Conservation (phyloP, 2,113 vertebrate species). For the Stercorarius parasiticus region DNA sequence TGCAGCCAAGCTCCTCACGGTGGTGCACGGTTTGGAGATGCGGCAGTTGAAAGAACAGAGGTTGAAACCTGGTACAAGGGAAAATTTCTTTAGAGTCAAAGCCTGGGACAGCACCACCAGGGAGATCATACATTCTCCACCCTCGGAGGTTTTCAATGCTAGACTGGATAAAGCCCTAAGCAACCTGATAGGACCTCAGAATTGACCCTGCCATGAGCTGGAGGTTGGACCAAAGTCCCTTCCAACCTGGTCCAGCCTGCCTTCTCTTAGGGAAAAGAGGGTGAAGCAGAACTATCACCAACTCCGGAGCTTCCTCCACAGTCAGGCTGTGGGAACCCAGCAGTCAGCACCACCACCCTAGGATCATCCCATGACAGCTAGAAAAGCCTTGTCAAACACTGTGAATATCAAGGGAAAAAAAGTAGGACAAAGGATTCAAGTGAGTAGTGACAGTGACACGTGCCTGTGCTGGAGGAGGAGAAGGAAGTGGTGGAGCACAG, state of each 20-base stretch:
- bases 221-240: background rate
- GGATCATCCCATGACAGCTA: conserved; percentile 16
- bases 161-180: background rate
- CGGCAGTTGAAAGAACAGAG: background rate
- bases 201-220: background rate
- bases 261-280: background rate
- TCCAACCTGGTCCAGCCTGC: background rate
- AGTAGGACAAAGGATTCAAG: conserved; percentile 38
- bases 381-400: conserved; percentile 24
- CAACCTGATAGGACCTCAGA: background rate
- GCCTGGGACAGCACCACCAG: background rate
- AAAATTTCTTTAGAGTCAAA: background rate
- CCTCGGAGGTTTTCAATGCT: background rate
- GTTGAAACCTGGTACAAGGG: background rate
- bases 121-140: background rate
- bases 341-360: conserved; percentile 20
- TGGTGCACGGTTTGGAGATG: background rate
- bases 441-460: background rate
- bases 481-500: background rate
- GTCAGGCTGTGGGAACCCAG: background rate
- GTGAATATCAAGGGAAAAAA: conserved; percentile 40
- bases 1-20: background rate
- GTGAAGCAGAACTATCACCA: background rate
- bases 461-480: conserved; percentile 26
- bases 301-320: background rate